Evolutionary conservation across 1,140 invertebrate genomes (phyloP).

Genomic region (Chlorops oryzae): DNA sequence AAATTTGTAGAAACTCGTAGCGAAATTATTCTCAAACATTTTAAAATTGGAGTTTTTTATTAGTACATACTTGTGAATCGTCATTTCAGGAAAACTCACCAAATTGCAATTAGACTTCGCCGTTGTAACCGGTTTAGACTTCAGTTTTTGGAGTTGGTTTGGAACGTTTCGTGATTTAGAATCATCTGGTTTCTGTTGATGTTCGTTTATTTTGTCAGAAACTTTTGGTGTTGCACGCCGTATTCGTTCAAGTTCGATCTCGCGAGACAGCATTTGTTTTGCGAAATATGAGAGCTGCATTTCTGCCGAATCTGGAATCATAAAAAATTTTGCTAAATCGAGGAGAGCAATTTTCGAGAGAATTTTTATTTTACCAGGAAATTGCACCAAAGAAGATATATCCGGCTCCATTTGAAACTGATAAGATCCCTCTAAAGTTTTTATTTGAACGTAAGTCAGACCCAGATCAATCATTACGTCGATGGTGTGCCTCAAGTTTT

Average conservation of each 20-base stretch:
- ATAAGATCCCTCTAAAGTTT: conserved; percentile 70
- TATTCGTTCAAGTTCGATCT: conserved; percentile 69
- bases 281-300: conserved; percentile 55
- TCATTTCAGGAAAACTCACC: no score
- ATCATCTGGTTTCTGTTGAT: conserved; percentile 16
- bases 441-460: conserved; percentile 77
- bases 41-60: no score
- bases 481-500: conserved; percentile 64
- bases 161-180: conserved; percentile 43
- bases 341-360: not conserved
- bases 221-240: conserved; percentile 49
- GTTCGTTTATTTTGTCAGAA: not conserved
- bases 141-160: conserved; percentile 61
- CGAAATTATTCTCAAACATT: no score
- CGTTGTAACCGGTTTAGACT: no score
- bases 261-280: conserved; percentile 70
- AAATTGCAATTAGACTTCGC: no score
- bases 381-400: conserved; percentile 41
- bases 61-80: no score
- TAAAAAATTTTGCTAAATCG: conserved; percentile 2
- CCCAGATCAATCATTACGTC: conserved; percentile 85
- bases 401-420: conserved; percentile 77
- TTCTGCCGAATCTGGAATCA: conserved; percentile 24
- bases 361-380: conserved; percentile 26
- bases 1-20: no score